Evolutionary conservation across 2,797 vertebrate species (phyloP), one percentile per base, ranked within the genome.

Genomic region (Trachurus trachurus): DNA sequence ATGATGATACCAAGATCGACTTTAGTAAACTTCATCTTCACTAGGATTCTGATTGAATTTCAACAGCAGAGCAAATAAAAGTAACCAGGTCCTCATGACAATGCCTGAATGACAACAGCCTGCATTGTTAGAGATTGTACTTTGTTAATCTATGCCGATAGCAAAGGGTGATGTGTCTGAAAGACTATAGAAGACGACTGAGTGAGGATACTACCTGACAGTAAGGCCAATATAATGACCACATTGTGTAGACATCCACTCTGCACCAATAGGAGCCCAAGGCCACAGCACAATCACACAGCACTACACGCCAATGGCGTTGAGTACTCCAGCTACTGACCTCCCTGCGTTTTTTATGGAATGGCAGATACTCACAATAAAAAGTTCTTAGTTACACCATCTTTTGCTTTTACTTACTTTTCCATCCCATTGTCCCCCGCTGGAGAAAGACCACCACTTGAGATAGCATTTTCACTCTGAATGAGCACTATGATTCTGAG

Each of bases 211-310:
- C 50, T 63, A 58, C 26, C 39, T 67, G 45, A 83, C 39, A 47
- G 58, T 71, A 45, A 13, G 40, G 61, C 58, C 37, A 29, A 69
- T 52, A 81, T 69, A 73, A 78, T 80, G 31, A 70, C 29, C 34
- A 60, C 29, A 66, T 70, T 54, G 22, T 71, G 57, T 50, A 56
- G 59, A 75, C 9, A 21, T 78, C 66, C 59, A 37, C 53, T 75
- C 68, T 47, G 47, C 44, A 62, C 62, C 68, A 72, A 80, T 61
- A 60, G 44, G 47, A 83, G 44, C 70, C 45, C 86, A 89, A 89
- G 90, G 89, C 80, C 83, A 60, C 70, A 2, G 58, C 73, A 68
- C 63, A 85, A 80, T 71, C 69, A 17, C 52, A 44, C 56, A 10
- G 42, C 62, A 15, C 63, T n/a, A 57, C 65, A 17, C 3, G 1